Evolutionary conservation across 2,888 invertebrate species (phyloP).

Genomic region (Yponomeuta cagnagella): DNA sequence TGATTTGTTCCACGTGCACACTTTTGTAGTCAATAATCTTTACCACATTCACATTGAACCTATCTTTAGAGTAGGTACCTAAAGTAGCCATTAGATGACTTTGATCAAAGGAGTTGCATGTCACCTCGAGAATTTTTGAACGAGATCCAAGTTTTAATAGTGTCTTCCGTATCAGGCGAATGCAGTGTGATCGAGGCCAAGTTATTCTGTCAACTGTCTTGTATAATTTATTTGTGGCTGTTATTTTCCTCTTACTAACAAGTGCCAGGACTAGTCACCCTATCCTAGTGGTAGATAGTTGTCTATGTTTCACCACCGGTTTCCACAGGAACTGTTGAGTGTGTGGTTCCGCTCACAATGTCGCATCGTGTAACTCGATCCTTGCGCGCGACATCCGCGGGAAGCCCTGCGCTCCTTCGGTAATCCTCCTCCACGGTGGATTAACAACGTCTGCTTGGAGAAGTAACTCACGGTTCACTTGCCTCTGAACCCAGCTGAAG

Average conservation of each 20-base stretch:
- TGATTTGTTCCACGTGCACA: neutral
- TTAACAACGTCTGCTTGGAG: slow-evolving; percentile 9
- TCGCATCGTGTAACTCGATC: slow-evolving; percentile 57
- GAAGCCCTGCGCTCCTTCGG: slow-evolving; percentile 58
- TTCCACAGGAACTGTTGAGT: slow-evolving; percentile 51
- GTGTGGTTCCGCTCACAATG: slow-evolving; percentile 63
- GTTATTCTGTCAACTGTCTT: slow-evolving; percentile 17
- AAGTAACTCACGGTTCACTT: neutral
- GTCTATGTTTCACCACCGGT: neutral
- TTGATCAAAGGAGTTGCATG: slow-evolving; percentile 32
- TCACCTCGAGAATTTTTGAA: slow-evolving; percentile 45
- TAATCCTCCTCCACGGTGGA: slow-evolving; percentile 42
- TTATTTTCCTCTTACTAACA: neutral
- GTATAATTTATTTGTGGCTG: neutral
- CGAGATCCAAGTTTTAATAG: slow-evolving; percentile 56
- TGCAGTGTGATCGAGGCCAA: slow-evolving; percentile 47
- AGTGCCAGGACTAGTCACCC: neutral
- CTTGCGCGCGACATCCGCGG: slow-evolving; percentile 61
- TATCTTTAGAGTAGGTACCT: neutral
- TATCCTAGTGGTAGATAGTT: neutral
- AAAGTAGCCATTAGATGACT: neutral
- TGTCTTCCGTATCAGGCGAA: slow-evolving; percentile 55
- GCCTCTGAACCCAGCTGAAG: neutral
- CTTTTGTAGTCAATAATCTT: neutral
- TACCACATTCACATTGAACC: neutral